A percentile compares a stretch with the other conserved stretches of the same genome.
phyloP scores from a whole-genome alignment of 2,888 invertebrate species.

The Phengaris alcon region DNA sequence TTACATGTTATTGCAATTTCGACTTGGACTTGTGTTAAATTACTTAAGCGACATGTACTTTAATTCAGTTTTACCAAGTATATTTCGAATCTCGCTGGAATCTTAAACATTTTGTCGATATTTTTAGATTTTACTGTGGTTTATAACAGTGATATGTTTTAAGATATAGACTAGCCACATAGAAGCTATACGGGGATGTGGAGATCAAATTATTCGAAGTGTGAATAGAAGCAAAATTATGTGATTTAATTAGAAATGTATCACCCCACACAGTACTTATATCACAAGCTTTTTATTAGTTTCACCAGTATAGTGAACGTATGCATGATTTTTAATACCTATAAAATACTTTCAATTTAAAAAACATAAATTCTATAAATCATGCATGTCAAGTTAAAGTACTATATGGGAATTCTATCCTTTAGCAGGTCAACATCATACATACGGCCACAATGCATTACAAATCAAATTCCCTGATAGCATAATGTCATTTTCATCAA shows the following conservation, averaged over 20 bases:
- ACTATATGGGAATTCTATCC: too few relatives aligned
- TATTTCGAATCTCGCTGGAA: not conserved
- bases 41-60: not conserved
- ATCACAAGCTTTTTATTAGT: not conserved
- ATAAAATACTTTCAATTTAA: too few relatives aligned
- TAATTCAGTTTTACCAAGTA: not conserved
- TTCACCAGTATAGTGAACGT: too few relatives aligned
- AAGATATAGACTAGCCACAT: constrained; percentile 11
- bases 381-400: too few relatives aligned
- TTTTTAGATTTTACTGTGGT: constrained; percentile 1
- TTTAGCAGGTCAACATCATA: too few relatives aligned
- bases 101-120: not conserved
- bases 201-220: not conserved
- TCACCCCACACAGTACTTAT: too few relatives aligned
- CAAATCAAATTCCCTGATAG: not conserved
- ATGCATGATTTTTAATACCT: too few relatives aligned
- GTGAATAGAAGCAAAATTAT: not conserved
- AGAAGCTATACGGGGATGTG: not conserved
- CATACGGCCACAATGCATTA: too few relatives aligned
- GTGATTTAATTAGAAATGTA: constrained; percentile 13
- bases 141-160: not conserved
- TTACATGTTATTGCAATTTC: not conserved
- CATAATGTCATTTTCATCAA: not conserved
- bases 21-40: not conserved
- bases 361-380: too few relatives aligned